Base-by-base conservation (phyloP, 2,797 vertebrate genomes). In the Neosilurus hyrtlii region DNA sequence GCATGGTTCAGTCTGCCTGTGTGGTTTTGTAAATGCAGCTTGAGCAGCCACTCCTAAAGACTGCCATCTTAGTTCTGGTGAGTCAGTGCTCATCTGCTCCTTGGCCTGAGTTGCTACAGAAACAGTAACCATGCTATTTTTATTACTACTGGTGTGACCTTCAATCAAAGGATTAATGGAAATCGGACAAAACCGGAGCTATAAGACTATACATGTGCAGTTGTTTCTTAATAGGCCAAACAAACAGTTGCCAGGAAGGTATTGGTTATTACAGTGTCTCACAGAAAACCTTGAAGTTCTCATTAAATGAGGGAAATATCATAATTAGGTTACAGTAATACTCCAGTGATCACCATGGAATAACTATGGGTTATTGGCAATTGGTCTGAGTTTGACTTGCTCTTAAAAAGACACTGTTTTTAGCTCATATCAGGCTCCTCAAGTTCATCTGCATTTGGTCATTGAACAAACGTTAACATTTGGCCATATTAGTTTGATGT, bases 21-120 rank as follows among this genome's bases (percentile, higher is more conserved):
- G 82, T 77, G 85, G 82, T 89, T 89, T 92, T 87, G 89, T 82
- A 88, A 88, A 88, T 74, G 72, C 79, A 89, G 86, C 88, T 85
- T 89, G 72, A 86, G 81, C 20, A 88, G 79, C 86, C 78, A 26
- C 83, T 80, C 71, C 85, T 86, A 80, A 79, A 87, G 87, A 86
- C 86, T 52, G 80, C 76, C 76, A 51, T 85, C 82, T 86, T 83
- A 70, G 84, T 87, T 85, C 63, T 52, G 82, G 76, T 78, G 82
- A 80, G 79, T 59, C 24, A 65, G 76, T 56, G 81, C 52, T 85
- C 62, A 84, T 86, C 73, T 79, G 61, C 72, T 57, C 57, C 57
- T 35, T 62, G 85, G 84, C 57, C 57, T n/a, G 12, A 43, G 57
- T 86, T 88, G 86, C 86, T 84, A 77, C 76, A 81, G 86, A 73